Percentiles rank a stretch among this genome's conserved stretches.
Evolutionary conservation across 2,113 vertebrate genomes (phyloP).

Genomic region (Anoplopoma fimbria): DNA sequence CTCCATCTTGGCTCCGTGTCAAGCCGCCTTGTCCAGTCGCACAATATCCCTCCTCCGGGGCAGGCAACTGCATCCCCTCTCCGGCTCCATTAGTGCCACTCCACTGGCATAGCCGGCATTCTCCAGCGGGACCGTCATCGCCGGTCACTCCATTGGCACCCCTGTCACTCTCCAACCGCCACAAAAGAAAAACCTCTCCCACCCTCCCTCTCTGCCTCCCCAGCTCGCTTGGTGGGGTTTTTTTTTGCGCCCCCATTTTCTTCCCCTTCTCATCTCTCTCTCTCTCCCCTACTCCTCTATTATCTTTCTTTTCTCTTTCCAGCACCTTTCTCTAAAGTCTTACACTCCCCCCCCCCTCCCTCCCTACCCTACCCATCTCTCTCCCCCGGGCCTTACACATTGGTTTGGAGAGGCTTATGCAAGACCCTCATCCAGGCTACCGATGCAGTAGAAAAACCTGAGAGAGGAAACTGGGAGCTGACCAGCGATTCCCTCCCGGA

Average conservation of each 20-base stretch:
- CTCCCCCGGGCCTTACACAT: constrained; percentile 54
- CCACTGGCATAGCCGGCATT: constrained; percentile 80
- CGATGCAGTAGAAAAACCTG: constrained; percentile 65
- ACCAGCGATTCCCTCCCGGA: constrained; percentile 71
- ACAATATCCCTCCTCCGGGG: constrained; percentile 81
- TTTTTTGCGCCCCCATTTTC: constrained; percentile 63
- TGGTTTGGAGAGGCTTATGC: constrained; percentile 82
- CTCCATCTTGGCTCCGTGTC: constrained; percentile 81
- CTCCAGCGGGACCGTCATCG: constrained; percentile 80
- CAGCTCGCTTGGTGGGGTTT: constrained; percentile 58
- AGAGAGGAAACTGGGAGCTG: constrained; percentile 76
- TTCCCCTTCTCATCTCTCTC: constrained; percentile 56
- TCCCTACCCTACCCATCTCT: constrained; percentile 29
- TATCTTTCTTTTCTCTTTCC: constrained; percentile 66
- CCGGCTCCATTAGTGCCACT: constrained; percentile 83
- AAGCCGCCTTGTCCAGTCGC: constrained; percentile 81
- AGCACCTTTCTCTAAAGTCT: constrained; percentile 71
- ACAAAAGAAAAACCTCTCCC: constrained; percentile 70
- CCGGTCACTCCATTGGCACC: constrained; percentile 78
- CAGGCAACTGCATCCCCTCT: constrained; percentile 81
- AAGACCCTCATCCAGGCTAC: constrained; percentile 79
- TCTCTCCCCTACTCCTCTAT: constrained; percentile 50
- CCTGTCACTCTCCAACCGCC: constrained; percentile 71
- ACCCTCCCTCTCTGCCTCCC: constrained; percentile 58
- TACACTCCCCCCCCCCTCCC: constrained; percentile 15